phyloP scores from a whole-genome alignment of 2,888 invertebrate genomes.

The Macaria liturata region DNA sequence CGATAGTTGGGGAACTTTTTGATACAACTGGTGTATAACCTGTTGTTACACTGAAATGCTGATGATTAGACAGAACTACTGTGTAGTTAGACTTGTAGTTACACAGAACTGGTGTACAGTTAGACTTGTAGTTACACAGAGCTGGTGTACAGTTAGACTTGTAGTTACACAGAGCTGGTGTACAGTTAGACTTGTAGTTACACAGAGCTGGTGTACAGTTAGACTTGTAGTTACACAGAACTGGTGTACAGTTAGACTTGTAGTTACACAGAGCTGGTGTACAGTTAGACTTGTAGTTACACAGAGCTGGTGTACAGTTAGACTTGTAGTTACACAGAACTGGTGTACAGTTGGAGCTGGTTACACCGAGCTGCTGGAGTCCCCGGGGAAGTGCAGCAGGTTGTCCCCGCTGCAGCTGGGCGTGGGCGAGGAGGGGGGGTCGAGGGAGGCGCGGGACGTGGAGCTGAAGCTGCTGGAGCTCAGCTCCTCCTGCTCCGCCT shows the following conservation, averaged over 20 bases:
- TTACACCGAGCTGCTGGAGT: conserved; percentile 87
- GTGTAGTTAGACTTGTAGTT: conserved; percentile 19
- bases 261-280: too few species aligned
- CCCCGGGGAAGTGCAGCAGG: conserved; percentile 90
- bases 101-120: too few species aligned
- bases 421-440: conserved; percentile 88
- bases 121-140: too few species aligned
- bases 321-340: conserved; percentile 74
- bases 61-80: too few species aligned
- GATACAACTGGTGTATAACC: too few species aligned
- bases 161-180: conserved; percentile 81
- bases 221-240: conserved; percentile 69
- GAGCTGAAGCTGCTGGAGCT: conserved; percentile 94
- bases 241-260: too few species aligned
- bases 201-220: too few species aligned
- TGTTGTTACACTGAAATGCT: too few species aligned
- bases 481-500: conserved; percentile 88
- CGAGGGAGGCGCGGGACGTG: conserved; percentile 89
- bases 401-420: conserved; percentile 90
- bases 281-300: conserved; percentile 41
- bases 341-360: too few species aligned
- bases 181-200: too few species aligned
- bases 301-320: conserved; percentile 83
- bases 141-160: conserved; percentile 47
- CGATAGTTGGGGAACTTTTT: too few species aligned